Conservation (phyloP, 2,113 vertebrate species). For the Camarhynchus parvulus region DNA sequence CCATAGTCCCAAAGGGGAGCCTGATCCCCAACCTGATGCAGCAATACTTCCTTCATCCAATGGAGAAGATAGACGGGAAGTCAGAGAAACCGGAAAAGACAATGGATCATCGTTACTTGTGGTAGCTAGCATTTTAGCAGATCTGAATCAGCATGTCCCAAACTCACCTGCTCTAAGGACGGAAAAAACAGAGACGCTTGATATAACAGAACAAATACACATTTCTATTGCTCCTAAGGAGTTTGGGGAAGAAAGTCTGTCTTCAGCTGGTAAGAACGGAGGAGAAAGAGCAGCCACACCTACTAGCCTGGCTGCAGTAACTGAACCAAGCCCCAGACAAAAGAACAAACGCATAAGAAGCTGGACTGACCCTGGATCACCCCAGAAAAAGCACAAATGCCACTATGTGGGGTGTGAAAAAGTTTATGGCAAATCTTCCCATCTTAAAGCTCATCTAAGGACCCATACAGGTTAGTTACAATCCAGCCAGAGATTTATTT, state of each 20-base stretch:
- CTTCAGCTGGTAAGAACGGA: conserved; percentile 63
- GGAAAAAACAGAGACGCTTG: conserved; percentile 79
- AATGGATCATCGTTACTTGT: conserved; percentile 89
- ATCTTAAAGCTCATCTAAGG: conserved; percentile 99
- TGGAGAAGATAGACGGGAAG: conserved; percentile 79
- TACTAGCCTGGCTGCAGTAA: conserved; percentile 77
- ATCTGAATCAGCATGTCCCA: conserved; percentile 93
- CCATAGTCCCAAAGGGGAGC: conserved; percentile 80
- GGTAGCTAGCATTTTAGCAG: conserved; percentile 94
- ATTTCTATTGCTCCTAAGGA: conserved; percentile 55
- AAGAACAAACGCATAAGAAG: conserved; percentile 88
- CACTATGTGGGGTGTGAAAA: conserved; percentile 98
- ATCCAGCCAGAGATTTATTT: conserved; percentile 44
- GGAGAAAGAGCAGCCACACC: conserved; percentile 90
- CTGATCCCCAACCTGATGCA: conserved; percentile 78
- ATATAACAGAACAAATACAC: conserved; percentile 74
- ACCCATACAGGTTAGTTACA: conserved; percentile 98
- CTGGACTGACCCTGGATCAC: conserved; percentile 88
- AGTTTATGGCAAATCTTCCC: conserved; percentile 99
- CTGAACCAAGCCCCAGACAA: conserved; percentile 90
- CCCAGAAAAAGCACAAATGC: conserved; percentile 98
- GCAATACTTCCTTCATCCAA: conserved; percentile 68
- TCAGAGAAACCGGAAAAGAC: conserved; percentile 81
- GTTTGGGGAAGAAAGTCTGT: conserved; percentile 53
- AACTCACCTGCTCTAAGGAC: conserved; percentile 73